Conservation (phyloP, 2,113 vertebrate genomes). For the Nerophis lumbriciformis region DNA sequence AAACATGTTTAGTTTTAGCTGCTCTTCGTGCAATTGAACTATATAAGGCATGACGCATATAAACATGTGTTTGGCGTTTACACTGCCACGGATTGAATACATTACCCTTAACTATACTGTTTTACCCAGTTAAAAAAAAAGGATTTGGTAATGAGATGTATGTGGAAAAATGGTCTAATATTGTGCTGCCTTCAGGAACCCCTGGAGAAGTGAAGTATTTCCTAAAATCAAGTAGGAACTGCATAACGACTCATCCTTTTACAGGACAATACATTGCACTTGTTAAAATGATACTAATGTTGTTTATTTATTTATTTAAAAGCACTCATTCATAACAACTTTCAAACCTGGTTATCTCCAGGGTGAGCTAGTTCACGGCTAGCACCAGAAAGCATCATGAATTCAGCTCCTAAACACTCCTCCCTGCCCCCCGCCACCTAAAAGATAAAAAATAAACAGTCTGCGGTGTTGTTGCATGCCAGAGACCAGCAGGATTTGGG, state of each 20-base stretch:
- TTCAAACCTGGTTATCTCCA: background rate
- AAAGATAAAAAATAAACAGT: constrained; percentile 1
- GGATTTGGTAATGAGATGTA: too few relatives aligned
- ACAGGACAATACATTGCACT: background rate
- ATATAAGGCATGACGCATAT: too few relatives aligned
- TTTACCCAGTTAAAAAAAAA: too few relatives aligned
- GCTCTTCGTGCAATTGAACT: too few relatives aligned
- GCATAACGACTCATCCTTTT: background rate
- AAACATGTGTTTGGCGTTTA: too few relatives aligned
- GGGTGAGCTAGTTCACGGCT: background rate
- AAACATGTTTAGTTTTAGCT: too few relatives aligned
- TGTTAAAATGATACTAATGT: too few relatives aligned
- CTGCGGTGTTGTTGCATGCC: constrained; percentile 19
- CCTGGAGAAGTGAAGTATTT: background rate
- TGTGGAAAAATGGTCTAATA: background rate
- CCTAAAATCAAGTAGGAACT: background rate
- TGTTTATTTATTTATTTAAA: background rate
- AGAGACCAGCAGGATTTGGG: constrained; percentile 40
- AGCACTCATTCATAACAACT: background rate
- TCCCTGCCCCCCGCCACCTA: background rate
- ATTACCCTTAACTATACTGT: too few relatives aligned
- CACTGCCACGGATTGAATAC: too few relatives aligned
- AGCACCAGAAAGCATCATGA: constrained; percentile 18
- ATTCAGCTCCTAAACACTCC: constrained; percentile 18
- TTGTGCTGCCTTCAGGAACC: background rate